phyloP scores from a whole-genome alignment of 2,113 vertebrate species.

The Chlamydotis undulata region DNA sequence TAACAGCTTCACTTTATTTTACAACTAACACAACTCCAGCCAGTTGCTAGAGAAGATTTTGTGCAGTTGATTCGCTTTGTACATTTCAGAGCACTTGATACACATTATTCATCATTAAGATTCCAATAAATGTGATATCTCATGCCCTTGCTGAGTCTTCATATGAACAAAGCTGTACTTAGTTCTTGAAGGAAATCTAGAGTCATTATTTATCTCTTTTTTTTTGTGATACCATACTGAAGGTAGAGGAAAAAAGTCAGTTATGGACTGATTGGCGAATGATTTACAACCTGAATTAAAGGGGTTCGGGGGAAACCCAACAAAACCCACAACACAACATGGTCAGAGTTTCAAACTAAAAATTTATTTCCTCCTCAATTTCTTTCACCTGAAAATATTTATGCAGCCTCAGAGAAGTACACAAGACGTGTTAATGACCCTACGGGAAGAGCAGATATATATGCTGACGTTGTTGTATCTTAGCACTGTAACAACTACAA shows the following conservation, averaged over 20 bases:
- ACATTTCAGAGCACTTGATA: background rate
- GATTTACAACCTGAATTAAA: background rate
- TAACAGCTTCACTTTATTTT: slow-evolving; percentile 20
- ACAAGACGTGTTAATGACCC: background rate
- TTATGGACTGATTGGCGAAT: background rate
- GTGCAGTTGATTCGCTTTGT: background rate
- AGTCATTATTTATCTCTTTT: background rate
- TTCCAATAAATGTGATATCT: background rate
- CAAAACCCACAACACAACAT: background rate
- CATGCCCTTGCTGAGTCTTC: background rate
- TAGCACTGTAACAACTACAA: background rate
- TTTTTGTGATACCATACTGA: background rate
- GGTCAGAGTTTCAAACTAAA: background rate
- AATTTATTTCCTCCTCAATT: background rate
- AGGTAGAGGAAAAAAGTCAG: background rate
- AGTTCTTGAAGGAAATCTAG: background rate
- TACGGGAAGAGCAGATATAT: background rate
- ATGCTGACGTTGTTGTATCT: background rate
- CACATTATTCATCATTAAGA: background rate
- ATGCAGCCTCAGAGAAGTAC: background rate
- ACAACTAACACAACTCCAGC: background rate
- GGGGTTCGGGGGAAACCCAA: accelerated
- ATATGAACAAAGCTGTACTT: background rate
- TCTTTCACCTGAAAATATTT: background rate
- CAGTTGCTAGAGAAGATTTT: background rate